These are phyloP conservation scores for Diachasmimorpha longicaudata DNA, from an alignment of 1,140 invertebrate genomes.

Conservation along the genomic window DNA sequence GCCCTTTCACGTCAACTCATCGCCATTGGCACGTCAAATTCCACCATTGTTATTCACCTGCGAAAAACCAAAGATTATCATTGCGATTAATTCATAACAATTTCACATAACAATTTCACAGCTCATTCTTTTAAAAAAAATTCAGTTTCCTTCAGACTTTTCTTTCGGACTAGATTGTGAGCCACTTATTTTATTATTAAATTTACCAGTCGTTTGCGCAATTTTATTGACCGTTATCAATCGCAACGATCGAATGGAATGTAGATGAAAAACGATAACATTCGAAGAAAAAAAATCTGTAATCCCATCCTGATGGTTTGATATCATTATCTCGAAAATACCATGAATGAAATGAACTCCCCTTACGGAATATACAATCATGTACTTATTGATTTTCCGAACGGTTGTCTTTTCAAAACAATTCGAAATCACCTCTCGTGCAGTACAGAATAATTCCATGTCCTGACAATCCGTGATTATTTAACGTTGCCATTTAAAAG, in stretches of 20 bases:
- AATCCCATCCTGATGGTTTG: neutral
- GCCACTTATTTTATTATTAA: no score
- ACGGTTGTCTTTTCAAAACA: neutral
- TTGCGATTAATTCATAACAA: neutral
- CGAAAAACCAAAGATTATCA: neutral
- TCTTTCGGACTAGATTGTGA: neutral
- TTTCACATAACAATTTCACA: neutral
- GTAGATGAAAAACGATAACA: neutral
- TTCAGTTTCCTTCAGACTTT: neutral
- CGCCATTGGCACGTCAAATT: neutral
- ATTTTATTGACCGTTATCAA: neutral
- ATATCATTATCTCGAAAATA: neutral
- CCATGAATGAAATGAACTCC: neutral
- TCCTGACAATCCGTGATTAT: neutral
- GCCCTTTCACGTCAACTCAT: neutral
- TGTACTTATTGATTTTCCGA: neutral
- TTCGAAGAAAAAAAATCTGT: neutral
- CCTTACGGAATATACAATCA: neutral
- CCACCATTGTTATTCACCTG: neutral
- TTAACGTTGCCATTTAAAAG: neutral
- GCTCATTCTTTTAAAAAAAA: neutral
- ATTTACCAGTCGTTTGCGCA: no score
- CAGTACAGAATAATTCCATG: neutral
- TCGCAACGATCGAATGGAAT: neutral
- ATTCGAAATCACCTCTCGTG: neutral